Conservation (phyloP, 2,888 invertebrate genomes). For the Hydrotaea cyrtoneurina region DNA sequence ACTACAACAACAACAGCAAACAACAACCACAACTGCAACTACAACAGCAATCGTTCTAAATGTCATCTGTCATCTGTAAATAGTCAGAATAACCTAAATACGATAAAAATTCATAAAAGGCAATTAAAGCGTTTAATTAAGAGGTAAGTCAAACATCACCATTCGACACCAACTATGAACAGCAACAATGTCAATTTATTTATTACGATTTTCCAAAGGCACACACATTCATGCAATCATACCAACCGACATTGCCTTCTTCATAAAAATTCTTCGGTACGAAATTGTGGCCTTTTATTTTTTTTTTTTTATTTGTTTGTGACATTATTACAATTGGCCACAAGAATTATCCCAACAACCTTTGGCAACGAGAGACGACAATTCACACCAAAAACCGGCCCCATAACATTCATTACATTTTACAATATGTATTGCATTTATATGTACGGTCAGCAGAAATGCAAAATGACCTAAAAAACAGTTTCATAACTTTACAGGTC, state of each 20-base stretch:
- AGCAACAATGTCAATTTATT: not conserved
- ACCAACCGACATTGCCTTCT: not conserved
- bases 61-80: constrained; percentile 33
- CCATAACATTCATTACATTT: not conserved
- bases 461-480: too few relatives aligned
- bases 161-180: not conserved
- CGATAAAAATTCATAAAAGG: constrained; percentile 18
- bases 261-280: not conserved
- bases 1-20: too few relatives aligned
- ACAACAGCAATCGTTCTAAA: not conserved
- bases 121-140: constrained; percentile 74
- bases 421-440: too few relatives aligned
- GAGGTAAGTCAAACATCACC: constrained; percentile 62
- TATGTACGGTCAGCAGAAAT: too few relatives aligned
- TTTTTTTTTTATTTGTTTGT: too few relatives aligned
- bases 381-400: not conserved
- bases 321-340: not conserved
- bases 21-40: constrained; percentile 11
- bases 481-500: too few relatives aligned
- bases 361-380: not conserved
- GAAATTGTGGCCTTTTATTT: not conserved
- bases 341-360: not conserved
- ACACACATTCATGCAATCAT: not conserved
- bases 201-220: too few relatives aligned
- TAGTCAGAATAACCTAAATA: constrained; percentile 11